Evolutionary conservation across 2,888 invertebrate species (phyloP).

Genomic region (Ophonus ardosiacus): DNA sequence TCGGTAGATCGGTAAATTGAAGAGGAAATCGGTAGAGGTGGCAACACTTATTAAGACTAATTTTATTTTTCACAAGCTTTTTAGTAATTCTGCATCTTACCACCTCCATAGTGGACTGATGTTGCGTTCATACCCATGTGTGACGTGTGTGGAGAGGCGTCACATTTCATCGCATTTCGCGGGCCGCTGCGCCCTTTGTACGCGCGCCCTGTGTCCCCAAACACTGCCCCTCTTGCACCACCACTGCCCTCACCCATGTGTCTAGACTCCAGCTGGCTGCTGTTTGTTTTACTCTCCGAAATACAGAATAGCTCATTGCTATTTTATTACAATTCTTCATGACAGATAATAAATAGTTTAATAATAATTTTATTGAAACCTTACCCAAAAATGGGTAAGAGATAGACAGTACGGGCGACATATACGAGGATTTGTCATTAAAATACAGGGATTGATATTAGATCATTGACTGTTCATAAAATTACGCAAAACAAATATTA

Average conservation of each 20-base stretch:
- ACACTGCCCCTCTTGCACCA: constrained; percentile 63
- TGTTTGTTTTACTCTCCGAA: neutral
- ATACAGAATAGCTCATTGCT: neutral
- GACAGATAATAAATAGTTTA: neutral
- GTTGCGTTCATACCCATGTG: constrained; percentile 15
- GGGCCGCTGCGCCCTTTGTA: constrained; percentile 76
- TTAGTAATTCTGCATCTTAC: neutral
- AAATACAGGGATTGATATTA: no score
- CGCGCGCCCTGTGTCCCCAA: constrained; percentile 43
- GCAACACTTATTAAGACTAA: no score
- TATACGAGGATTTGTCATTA: no score
- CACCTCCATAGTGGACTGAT: neutral
- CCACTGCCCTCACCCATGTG: constrained; percentile 59
- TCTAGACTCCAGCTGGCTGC: neutral
- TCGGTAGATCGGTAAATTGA: no score
- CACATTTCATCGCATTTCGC: constrained; percentile 78
- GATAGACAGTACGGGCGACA: no score
- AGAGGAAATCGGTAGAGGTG: no score
- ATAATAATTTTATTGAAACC: no score
- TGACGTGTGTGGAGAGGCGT: constrained; percentile 70
- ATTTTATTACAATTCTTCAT: neutral
- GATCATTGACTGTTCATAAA: no score
- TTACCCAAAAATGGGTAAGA: no score
- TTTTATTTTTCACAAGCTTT: no score
- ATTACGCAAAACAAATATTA: no score